Evolutionary conservation across 2,797 vertebrate genomes (phyloP), one percentile per base, ranked within the genome.

Genomic region (Rhyacichthys aspro): DNA sequence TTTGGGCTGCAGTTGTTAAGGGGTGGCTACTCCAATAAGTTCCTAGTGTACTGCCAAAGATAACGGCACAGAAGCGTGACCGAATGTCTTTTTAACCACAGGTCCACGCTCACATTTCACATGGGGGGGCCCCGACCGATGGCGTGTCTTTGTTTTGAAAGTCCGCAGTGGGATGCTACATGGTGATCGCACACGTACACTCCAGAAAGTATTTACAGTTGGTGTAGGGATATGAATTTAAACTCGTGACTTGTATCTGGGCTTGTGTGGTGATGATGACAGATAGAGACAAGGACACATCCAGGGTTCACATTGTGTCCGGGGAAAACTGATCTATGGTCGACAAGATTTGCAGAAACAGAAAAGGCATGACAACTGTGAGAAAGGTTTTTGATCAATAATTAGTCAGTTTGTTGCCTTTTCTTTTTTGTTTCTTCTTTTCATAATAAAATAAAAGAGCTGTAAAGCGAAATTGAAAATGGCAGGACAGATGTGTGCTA

Each of bases 11-110:
- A 83, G 89, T 87, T 86, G 86, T 87, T 88, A 76, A 76, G 85
- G 82, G 77, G 60, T 68, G 72, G 83, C 70, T 70, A 73, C 79
- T 81, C 73, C 78, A 81, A 73, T 82, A 75, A 71, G 81, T 86
- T 88, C 87, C 76, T 70, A 16, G 75, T 88, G 87, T 84, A 78
- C 88, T 80, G 85, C 86, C 87, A 85, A 83, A 84, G 82, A 87
- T 85, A 89, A 87, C 64, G 34, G 67, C 70, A 55, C 7, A 61
- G 42, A 80, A 59, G 86, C 70, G 50, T 78, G 83, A 84, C 76
- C 70, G 46, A 61, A 59, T 50, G 74, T 83, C 79, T 72, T 72
- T 76, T 65, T 56, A 74, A 83, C 68, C 37, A 7, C 77, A 6
- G 60, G 59, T 60, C 70, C 38, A 57, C 1, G 8, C 74, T 82